A percentile compares a stretch with the other conserved stretches of the same genome.
phyloP scores from a whole-genome alignment of 2,113 vertebrate species.

The Pheucticus melanocephalus region DNA sequence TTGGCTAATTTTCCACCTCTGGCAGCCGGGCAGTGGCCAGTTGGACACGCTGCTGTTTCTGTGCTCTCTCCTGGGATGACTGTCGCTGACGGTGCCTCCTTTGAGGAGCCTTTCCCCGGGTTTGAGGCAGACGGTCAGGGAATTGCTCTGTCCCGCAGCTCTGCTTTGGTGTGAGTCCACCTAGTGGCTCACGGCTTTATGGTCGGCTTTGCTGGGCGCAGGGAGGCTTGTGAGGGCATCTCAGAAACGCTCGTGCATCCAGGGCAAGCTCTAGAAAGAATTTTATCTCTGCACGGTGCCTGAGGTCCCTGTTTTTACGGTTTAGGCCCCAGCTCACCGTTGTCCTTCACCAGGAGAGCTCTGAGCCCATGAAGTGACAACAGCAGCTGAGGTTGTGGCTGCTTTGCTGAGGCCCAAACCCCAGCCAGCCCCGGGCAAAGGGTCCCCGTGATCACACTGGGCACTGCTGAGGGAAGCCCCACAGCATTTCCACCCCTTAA shows the following conservation, averaged over 20 bases:
- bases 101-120: neutral
- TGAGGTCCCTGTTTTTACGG: neutral
- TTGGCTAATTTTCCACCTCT: neutral
- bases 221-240: neutral
- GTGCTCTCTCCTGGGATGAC: neutral
- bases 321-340: fast-evolving
- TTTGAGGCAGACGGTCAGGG: fast-evolving
- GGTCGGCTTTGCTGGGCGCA: neutral
- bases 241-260: neutral
- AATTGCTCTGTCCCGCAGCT: neutral
- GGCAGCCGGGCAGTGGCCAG: neutral
- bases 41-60: fast-evolving
- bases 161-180: neutral
- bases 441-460: fast-evolving
- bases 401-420: neutral
- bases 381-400: neutral
- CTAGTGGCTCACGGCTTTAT: neutral
- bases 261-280: neutral
- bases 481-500: neutral
- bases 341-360: neutral
- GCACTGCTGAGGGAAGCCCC: neutral
- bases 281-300: neutral
- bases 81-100: fast-evolving
- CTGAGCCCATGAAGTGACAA: neutral
- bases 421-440: neutral